Evolutionary conservation across 1,140 invertebrate species (phyloP).

Genomic region (Drosophila sechellia): DNA sequence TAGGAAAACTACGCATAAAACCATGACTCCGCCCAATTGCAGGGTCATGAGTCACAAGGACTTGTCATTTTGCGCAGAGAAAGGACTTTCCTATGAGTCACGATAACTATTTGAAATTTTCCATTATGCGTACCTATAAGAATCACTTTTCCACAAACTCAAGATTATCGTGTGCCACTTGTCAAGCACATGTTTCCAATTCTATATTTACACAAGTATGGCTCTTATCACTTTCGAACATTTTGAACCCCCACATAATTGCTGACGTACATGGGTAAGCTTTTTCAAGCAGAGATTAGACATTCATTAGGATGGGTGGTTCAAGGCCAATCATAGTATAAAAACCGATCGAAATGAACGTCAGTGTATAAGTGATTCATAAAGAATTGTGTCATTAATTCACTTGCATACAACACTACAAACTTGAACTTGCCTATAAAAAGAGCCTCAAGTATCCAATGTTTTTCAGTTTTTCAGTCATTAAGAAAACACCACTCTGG

Average conservation of each 20-base stretch:
- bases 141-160: conserved; percentile 4
- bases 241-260: conserved; percentile 31
- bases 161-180: conserved; percentile 3
- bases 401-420: background rate
- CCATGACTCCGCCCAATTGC: conserved; percentile 12
- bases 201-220: conserved; percentile 46
- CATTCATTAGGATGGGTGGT: conserved; percentile 18
- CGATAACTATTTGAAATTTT: conserved; percentile 12
- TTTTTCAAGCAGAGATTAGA: conserved; percentile 30
- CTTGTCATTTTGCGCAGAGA: background rate
- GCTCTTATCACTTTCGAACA: conserved; percentile 48
- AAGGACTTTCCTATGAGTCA: conserved; percentile 9
- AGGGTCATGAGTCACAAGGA: conserved; percentile 19
- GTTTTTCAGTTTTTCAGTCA: conserved; percentile 10
- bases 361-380: conserved; percentile 8
- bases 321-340: conserved; percentile 57
- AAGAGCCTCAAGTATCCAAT: conserved; percentile 19
- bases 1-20: conserved; percentile 1
- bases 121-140: background rate
- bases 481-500: background rate
- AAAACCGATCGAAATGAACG: conserved; percentile 1
- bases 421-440: conserved; percentile 54
- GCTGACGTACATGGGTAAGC: conserved; percentile 43
- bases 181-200: conserved; percentile 31
- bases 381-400: conserved; percentile 6